phyloP scores from a whole-genome alignment of 2,888 invertebrate genomes.

The Cecidostiba fungosa region DNA sequence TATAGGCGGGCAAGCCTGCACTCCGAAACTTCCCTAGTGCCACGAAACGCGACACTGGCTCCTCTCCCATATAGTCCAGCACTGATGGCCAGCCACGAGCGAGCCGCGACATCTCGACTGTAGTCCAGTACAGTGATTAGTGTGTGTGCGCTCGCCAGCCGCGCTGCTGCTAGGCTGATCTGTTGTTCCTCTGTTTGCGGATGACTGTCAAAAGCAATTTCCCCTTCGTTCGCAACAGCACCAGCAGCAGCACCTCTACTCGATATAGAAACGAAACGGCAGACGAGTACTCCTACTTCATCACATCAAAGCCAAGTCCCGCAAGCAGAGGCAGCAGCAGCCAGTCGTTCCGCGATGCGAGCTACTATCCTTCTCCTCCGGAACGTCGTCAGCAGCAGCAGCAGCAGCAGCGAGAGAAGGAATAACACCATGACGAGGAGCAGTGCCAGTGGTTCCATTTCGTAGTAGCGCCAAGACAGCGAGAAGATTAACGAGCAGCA shows the following conservation, averaged over 20 bases:
- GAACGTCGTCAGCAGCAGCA: constrained; percentile 35
- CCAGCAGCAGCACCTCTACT: not conserved
- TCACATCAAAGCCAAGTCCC: constrained; percentile 14
- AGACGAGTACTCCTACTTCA: not conserved
- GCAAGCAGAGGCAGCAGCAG: constrained; percentile 29
- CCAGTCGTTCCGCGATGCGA: constrained; percentile 53
- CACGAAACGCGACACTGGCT: not conserved
- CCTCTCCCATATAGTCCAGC: not conserved
- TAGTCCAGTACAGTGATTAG: not conserved
- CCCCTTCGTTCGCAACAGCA: constrained; percentile 5
- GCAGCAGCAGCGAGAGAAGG: constrained; percentile 41
- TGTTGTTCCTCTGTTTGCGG: constrained; percentile 70
- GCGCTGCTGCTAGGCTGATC: constrained; percentile 8
- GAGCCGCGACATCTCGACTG: constrained; percentile 7
- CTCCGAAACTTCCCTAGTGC: not conserved
- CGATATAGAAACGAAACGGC: not conserved
- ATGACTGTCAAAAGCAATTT: constrained; percentile 77
- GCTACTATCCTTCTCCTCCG: constrained; percentile 68
- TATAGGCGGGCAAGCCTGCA: not conserved
- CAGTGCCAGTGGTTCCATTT: constrained; percentile 25
- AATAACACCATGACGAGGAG: constrained; percentile 53
- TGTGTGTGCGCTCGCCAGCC: constrained; percentile 17
- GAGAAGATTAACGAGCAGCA: not conserved
- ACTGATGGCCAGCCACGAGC: not conserved
- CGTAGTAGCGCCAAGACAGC: constrained; percentile 49